Evolutionary conservation across 2,797 vertebrate genomes (phyloP), one percentile per base, ranked within the genome.

Genomic region (Eurystomus glaucurus): DNA sequence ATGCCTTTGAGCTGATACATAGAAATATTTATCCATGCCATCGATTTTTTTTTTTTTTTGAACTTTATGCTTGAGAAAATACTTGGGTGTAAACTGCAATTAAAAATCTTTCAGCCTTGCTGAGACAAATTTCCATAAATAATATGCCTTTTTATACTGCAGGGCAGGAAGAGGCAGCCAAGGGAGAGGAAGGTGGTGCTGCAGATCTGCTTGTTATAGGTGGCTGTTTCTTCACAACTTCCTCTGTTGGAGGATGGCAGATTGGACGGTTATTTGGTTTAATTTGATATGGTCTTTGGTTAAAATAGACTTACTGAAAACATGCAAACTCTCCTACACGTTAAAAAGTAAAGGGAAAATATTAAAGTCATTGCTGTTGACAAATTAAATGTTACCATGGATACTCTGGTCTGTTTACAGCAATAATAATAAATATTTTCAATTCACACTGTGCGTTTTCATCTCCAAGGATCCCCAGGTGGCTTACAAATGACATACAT

Each of bases 391-490:
- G 55, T 93, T 80, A 25, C 71, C 60, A 91, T 85, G 55, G 79
- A 86, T 62, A 84, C 74, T 14, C n/a, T 45, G 37, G 10, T 72
- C 58, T 88, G 92, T 93, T 96, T 94, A 66, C 54, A 95, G 60
- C 70, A 85, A 83, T 89, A 92, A 85, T 90, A 62, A 88, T 85
- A 88, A 94, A 85, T 91, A 85, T 79, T 92, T 94, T 91, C 41
- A 37, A 75, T 94, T 96, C 80, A 90, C 72, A 41, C 45, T 65
- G 64, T 91, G 64, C 43, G 87, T 91, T 48, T 90, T 79, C 55
- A 48, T 65, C 66, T 87, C 35, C 60, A 46, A 82, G 39, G 51
- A 71, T 89, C 70, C 69, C 90, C 80, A 81, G 26, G 52, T 71
- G 71, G 31, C 87, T 96, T 95, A 75, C 41, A 61, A 92, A 80